These are phyloP conservation scores for Esox lucius DNA, from an alignment of 2,797 vertebrate genomes.

Conservation along the genomic window DNA sequence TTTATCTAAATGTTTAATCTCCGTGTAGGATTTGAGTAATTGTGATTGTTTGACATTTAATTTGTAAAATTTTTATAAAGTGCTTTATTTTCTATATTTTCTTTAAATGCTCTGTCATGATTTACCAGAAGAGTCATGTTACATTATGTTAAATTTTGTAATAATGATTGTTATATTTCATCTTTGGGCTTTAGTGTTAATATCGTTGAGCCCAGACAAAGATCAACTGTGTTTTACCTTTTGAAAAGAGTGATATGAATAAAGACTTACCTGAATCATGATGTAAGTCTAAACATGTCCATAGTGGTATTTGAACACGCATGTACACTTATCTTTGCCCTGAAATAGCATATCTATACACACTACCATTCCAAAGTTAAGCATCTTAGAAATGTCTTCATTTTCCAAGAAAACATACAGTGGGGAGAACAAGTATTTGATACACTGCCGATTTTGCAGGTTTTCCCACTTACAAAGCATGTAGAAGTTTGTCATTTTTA, in stretches of 20 bases:
- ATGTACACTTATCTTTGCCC: neutral
- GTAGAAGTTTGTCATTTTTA: too few relatives aligned
- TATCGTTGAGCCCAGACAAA: constrained; percentile 34
- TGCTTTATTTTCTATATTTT: constrained; percentile 56
- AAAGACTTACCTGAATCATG: constrained; percentile 46
- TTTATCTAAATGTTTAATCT: constrained; percentile 45
- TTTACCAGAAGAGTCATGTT: constrained; percentile 40
- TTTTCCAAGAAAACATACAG: too few relatives aligned
- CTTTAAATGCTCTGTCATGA: constrained; percentile 44
- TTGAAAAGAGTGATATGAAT: constrained; percentile 57
- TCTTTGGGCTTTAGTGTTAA: constrained; percentile 45
- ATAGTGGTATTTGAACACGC: neutral
- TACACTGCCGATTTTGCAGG: too few relatives aligned
- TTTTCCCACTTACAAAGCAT: too few relatives aligned
- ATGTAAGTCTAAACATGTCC: neutral
- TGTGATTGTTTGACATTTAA: constrained; percentile 25
- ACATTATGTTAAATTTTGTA: constrained; percentile 22
- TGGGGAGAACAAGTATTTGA: too few relatives aligned
- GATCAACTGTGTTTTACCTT: constrained; percentile 40
- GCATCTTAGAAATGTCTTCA: too few relatives aligned
- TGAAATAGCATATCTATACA: too few relatives aligned
- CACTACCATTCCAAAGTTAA: too few relatives aligned
- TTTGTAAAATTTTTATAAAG: neutral
- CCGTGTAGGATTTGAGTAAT: constrained; percentile 37
- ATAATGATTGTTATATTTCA: constrained; percentile 37